These are phyloP conservation scores for Sinocyclocheilus anophthalmus DNA, from an alignment of 2,113 vertebrate genomes.

Conservation along the genomic window DNA sequence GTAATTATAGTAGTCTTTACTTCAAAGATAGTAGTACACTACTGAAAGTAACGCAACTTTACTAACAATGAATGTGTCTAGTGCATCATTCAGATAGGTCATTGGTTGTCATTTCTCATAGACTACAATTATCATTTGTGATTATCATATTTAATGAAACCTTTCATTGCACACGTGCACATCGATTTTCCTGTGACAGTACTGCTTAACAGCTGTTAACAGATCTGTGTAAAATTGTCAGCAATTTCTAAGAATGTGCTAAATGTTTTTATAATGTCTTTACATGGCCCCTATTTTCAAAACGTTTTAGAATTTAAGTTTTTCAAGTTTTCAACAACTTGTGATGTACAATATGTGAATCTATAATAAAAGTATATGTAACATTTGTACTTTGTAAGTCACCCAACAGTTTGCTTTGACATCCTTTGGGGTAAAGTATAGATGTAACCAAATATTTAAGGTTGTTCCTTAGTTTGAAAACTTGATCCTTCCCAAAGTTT, in stretches of 20 bases:
- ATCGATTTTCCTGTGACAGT: background rate
- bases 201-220: background rate
- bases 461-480: background rate
- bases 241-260: background rate
- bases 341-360: background rate
- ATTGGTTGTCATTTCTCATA: background rate
- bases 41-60: background rate
- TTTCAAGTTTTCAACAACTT: background rate
- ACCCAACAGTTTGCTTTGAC: background rate
- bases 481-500: background rate
- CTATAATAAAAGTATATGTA: background rate
- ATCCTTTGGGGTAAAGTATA: background rate
- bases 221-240: background rate
- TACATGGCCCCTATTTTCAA: background rate
- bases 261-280: background rate
- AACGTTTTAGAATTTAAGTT: background rate
- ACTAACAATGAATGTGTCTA: background rate
- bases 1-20: background rate
- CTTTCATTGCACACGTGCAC: constrained; percentile 4
- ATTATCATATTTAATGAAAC: background rate
- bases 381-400: background rate
- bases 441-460: background rate
- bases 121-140: background rate
- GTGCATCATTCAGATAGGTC: background rate
- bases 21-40: background rate